Base-by-base conservation (phyloP, 2,888 invertebrate genomes). In the Zaprionus obscuricornis region DNA sequence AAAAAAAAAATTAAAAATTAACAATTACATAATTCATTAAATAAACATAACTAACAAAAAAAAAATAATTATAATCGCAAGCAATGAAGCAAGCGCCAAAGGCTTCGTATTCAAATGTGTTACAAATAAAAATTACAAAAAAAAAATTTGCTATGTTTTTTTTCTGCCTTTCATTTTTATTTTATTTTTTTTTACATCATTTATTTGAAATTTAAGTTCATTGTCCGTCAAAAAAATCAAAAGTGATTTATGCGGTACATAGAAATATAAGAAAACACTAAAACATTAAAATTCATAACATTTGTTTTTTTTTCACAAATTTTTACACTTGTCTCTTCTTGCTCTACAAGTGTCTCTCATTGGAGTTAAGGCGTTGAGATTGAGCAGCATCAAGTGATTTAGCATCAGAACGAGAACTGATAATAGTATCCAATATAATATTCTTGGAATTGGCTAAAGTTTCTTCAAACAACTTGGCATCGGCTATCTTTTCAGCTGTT, bases 391-490 rank as follows among this genome's bases (percentile, higher is more conserved):
- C 1, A 40, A 20, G 20, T 39, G 4, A 16, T 27, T 31, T 11
- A 14, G 6, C 14, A 13, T 17, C 22, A 11, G 43, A 45, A 10
- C 68, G 64, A 0, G 78, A 54, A 0, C 67, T 68, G 0, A 75
- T 33, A 34, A 89, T 86, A n/a, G 87, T 85, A 47, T 89, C 85
- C 51, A 89, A 39, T 20, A 90, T 78, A 26, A 87, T 75, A 14
- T 78, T 70, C 69, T 88, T 90, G 1, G 90, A 88, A 51, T 85
- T 88, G 18, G 43, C 40, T 1, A 90, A 77, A 3, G 89, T 88
- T 20, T 88, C 86, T 40, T 87, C 84, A 50, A 90, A 90, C 10
- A 84, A 76, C 54, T 87, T 88, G 1, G 78, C 63, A 68, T 90
- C 90, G n/a, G 70, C 76, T 4, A 84, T 74, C 42, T 88, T 89